phyloP scores from a whole-genome alignment of 1,140 invertebrate genomes.

The Mizuhopecten yessoensis region DNA sequence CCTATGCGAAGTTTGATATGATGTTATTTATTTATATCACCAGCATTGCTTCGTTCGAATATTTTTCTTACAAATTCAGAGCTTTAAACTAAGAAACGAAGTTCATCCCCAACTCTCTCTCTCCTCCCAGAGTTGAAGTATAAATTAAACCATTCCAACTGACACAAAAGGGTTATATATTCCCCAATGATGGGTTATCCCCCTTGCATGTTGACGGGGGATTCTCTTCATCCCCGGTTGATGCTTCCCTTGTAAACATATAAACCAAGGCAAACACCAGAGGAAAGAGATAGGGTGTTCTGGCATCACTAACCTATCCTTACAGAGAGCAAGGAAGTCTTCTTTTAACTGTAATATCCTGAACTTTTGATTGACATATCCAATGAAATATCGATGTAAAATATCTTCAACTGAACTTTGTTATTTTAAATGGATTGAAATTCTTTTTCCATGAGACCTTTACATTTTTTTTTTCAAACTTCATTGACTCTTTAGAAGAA shows the following conservation, averaged over 20 bases:
- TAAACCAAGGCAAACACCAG: conserved; percentile 1
- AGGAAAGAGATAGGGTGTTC: conserved; percentile 31
- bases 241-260: background rate
- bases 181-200: background rate
- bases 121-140: background rate
- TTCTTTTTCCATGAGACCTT: no score
- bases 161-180: background rate
- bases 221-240: background rate
- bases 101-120: background rate
- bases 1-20: no score
- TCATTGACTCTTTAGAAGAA: no score
- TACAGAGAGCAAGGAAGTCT: background rate
- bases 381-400: background rate
- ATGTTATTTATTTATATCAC: background rate
- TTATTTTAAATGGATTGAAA: no score
- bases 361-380: background rate
- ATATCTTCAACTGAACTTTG: no score
- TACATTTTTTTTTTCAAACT: no score
- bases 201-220: background rate
- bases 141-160: background rate
- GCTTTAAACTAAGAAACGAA: background rate
- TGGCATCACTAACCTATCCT: background rate
- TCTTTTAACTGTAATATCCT: background rate
- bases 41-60: background rate
- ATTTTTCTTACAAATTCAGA: background rate